Evolutionary conservation across 1,140 invertebrate genomes (phyloP), one percentile per base, ranked within the genome.

Genomic region (Orius insidiosus): DNA sequence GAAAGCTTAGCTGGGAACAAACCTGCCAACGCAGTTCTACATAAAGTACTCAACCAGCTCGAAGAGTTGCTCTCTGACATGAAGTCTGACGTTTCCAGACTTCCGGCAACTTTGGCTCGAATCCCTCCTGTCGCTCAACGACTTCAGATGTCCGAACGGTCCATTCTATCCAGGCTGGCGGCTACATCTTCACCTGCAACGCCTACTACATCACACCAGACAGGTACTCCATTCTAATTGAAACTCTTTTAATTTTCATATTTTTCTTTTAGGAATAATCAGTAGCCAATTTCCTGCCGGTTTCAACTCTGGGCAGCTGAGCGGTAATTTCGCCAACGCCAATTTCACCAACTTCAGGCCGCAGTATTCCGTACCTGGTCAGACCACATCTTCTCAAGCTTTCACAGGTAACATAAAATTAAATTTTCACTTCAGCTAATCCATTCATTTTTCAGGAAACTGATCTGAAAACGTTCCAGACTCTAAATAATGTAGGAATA

Each of bases 21-120:
- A 65, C 93, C 93, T 10, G 93, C 94, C 0, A 97, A 98, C 69
- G 92, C 93, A 39, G 95, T 98, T 4, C 66, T 99, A 45, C 94
- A 98, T 57, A 98, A 95, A 78, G 90, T 98, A 51, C 67, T 99
- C 52, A 98, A 97, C 66, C 96, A 99, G 63, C 65, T 99, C 58
- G 96, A 99, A 63, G 96, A 99, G 63, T 65, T 99, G 42, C 63
- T 99, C 31, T 94, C 87, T 32, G 96, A 99, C 62, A 99, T 99
- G 95, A 99, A 99, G 67, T 94, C 89, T 13, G 96, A 99, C 63
- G 94, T 99, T 35, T n/a, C 88, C 44, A 78, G 94, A 45, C 69
- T 99, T 54, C 96, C 95, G 14, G 90, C 93, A 15, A 97, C 94
- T 3, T 66, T 99, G 54, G 92, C 94, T 8, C 76, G 94, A 46